phyloP scores from a whole-genome alignment of 2,797 vertebrate genomes.

The Trichosurus vulpecula region DNA sequence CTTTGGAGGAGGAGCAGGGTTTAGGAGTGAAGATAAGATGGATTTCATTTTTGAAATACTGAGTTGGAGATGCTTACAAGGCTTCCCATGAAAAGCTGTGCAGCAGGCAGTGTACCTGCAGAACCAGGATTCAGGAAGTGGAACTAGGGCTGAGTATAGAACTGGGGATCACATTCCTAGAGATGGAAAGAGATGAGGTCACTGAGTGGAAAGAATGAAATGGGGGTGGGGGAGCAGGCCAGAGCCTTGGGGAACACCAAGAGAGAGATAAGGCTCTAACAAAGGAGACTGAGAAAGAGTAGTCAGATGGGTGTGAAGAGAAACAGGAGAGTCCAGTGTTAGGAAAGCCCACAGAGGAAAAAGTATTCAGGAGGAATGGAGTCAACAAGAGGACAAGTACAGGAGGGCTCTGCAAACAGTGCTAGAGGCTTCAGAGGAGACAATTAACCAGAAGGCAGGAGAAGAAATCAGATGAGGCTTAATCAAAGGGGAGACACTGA shows the following conservation, averaged over 20 bases:
- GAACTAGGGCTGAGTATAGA: neutral
- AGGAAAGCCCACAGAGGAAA: neutral
- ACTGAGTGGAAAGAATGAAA: neutral
- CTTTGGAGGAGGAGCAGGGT: neutral
- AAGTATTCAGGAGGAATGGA: neutral
- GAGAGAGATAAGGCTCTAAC: neutral
- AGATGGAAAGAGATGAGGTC: neutral
- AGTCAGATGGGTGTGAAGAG: neutral
- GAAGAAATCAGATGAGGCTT: neutral
- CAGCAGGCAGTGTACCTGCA: neutral
- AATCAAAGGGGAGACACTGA: neutral
- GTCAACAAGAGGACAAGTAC: neutral
- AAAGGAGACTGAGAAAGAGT: neutral
- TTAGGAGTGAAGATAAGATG: neutral
- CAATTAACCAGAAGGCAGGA: neutral
- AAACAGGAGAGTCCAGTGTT: neutral
- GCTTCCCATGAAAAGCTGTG: no score
- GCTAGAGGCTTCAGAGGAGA: neutral
- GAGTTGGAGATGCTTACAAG: neutral
- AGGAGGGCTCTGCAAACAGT: neutral
- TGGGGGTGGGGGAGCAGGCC: neutral
- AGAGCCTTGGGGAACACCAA: neutral
- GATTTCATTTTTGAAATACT: neutral
- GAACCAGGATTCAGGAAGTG: neutral
- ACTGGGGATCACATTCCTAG: neutral